Conservation (phyloP, 2,113 vertebrate species). For the Crotalus viridis region DNA sequence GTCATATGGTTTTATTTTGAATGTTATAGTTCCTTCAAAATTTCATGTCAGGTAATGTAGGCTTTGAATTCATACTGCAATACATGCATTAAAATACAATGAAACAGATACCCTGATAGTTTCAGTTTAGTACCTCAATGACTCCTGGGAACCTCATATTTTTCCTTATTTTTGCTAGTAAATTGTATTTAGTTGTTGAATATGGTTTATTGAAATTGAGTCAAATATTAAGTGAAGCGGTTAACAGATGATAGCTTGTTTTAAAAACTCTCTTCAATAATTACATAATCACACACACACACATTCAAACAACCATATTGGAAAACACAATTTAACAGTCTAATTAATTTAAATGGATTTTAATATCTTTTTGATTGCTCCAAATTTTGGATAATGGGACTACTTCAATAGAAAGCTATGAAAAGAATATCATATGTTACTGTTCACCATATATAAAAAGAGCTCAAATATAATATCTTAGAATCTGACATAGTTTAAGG, state of each 20-base stretch:
- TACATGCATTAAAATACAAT: conserved; percentile 9
- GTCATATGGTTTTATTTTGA: neutral
- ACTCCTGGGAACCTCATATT: conserved; percentile 46
- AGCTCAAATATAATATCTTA: neutral
- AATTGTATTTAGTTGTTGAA: conserved; percentile 36
- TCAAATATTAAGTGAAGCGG: conserved; percentile 17
- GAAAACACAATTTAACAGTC: neutral
- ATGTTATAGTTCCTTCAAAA: neutral
- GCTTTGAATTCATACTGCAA: neutral
- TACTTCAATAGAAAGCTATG: neutral
- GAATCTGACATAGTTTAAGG: neutral
- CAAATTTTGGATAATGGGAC: neutral
- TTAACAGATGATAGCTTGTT: neutral
- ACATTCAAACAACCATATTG: neutral
- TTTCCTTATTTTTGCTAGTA: conserved; percentile 38
- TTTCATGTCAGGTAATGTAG: neutral
- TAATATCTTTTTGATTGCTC: neutral
- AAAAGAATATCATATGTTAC: neutral
- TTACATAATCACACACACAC: neutral
- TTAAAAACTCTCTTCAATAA: neutral
- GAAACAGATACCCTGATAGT: neutral
- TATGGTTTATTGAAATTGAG: conserved; percentile 48
- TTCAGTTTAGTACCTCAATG: conserved; percentile 18
- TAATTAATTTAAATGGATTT: neutral
- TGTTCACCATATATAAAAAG: neutral